phyloP scores from a whole-genome alignment of 1,140 invertebrate species.

The Tetragnatha versicolor region DNA sequence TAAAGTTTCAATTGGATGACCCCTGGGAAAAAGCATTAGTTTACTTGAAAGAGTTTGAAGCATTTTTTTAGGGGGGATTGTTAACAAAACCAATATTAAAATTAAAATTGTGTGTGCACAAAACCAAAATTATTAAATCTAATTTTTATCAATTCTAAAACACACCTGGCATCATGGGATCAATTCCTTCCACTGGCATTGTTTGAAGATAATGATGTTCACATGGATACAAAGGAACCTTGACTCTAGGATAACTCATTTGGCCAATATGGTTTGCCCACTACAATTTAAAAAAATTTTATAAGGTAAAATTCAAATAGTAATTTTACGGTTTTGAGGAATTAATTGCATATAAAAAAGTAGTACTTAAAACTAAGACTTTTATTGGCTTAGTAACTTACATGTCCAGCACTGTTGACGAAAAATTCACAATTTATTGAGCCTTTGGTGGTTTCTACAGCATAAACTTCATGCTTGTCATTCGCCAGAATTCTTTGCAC shows the following conservation, averaged over 20 bases:
- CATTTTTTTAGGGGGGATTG: no score
- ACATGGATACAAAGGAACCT: constrained; percentile 68
- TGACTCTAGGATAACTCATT: constrained; percentile 63
- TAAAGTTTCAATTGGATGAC: no score
- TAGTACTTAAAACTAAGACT: not conserved
- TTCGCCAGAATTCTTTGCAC: constrained; percentile 74
- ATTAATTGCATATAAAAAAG: not conserved
- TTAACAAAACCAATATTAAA: no score
- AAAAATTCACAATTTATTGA: constrained; percentile 69
- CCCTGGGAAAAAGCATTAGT: no score
- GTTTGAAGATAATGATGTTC: constrained; percentile 70
- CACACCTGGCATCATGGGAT: constrained; percentile 66
- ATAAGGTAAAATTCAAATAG: no score
- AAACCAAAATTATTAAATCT: no score
- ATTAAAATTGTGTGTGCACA: no score
- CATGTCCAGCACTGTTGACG: constrained; percentile 71
- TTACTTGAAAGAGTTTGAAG: no score
- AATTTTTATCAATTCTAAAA: no score
- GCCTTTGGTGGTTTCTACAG: constrained; percentile 63
- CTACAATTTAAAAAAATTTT: constrained; percentile 59
- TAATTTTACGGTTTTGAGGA: no score
- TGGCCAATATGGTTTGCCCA: constrained; percentile 66
- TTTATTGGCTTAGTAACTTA: constrained; percentile 59
- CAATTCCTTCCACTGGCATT: constrained; percentile 65
- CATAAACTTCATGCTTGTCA: constrained; percentile 64